Evolutionary conservation across 2,113 vertebrate genomes (phyloP), one percentile per base, ranked within the genome.

Genomic region (Caloenas nicobarica): DNA sequence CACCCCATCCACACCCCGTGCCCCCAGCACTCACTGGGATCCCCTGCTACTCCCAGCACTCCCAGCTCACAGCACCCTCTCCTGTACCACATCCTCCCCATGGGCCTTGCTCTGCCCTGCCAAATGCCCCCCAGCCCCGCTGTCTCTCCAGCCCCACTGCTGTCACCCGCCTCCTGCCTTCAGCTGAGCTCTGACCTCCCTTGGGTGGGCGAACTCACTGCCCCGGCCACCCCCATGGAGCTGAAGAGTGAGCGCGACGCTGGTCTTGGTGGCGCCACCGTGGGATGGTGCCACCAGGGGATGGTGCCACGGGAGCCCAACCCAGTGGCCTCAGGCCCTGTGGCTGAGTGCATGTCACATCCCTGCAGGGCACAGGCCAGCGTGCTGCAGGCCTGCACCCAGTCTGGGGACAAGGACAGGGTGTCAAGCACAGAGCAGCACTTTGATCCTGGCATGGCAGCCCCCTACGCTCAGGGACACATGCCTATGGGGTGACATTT

Each of bases 181-280:
- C 44, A 9, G 29, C 72, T 5, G 9, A 33, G 38, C 54, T 34
- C 36, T 34, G 48, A 29, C 44, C 21, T 4, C 17, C 50, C 11
- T 7, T 7, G 54, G 46, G 21, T 2, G 5, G 36, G 7, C 1
- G 50, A 71, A 28, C 40, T 33, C 11, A 19, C 33, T 13, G 69
- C 42, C 19, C 53, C 3, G 9, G n/a, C 48, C 71, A 1, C n/a
- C 25, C 25, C 13, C 65, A 2, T 2, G 4, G 73, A 33, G 50
- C 44, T 3, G 1, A 2, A 15, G 54, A 31, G 9, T 12, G 44
- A 13, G 65, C 25, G 1, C 3, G n/a, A 5, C 14, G 57, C 42
- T 18, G 69, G 25, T 53, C 4, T 5, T 3, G 38, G 1, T 3
- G 11, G 3, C 3, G 40, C 22, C 46, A 3, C 17, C 5, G 9